These are phyloP conservation scores for Eilema caniola DNA, from an alignment of 2,888 invertebrate genomes.

Conservation along the genomic window DNA sequence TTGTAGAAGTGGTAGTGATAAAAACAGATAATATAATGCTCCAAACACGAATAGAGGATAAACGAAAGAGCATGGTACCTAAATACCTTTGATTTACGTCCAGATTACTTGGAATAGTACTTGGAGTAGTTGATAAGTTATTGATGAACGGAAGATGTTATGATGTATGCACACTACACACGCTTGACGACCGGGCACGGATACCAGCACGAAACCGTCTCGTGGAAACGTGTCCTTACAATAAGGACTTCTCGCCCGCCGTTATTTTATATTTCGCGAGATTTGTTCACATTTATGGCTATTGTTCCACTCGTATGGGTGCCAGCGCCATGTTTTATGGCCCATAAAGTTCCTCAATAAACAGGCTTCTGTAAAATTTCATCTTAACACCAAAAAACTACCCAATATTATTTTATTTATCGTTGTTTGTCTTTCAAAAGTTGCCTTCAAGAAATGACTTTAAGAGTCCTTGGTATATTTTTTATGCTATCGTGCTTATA, in stretches of 20 bases:
- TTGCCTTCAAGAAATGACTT: neutral
- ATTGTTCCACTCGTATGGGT: constrained; percentile 8
- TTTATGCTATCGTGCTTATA: too few species aligned
- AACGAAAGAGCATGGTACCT: too few species aligned
- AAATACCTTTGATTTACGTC: too few species aligned
- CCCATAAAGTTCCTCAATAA: constrained; percentile 11
- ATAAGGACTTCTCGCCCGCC: neutral
- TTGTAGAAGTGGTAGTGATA: too few species aligned
- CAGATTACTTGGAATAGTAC: too few species aligned
- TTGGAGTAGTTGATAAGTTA: too few species aligned
- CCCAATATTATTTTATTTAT: constrained; percentile 8
- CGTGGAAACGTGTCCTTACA: neutral
- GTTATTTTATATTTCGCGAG: neutral
- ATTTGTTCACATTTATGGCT: constrained; percentile 6
- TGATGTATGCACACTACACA: too few species aligned
- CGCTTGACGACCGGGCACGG: neutral
- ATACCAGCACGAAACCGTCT: neutral
- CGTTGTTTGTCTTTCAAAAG: constrained; percentile 7
- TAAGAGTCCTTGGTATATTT: neutral
- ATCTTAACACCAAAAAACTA: constrained; percentile 11
- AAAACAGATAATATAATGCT: too few species aligned
- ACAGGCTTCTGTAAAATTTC: constrained; percentile 1
- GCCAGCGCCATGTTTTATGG: constrained; percentile 1
- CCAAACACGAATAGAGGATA: too few species aligned
- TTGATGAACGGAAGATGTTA: too few species aligned